Evolutionary conservation across 2,797 vertebrate genomes (phyloP).

Genomic region (Macrochelys suwanniensis): DNA sequence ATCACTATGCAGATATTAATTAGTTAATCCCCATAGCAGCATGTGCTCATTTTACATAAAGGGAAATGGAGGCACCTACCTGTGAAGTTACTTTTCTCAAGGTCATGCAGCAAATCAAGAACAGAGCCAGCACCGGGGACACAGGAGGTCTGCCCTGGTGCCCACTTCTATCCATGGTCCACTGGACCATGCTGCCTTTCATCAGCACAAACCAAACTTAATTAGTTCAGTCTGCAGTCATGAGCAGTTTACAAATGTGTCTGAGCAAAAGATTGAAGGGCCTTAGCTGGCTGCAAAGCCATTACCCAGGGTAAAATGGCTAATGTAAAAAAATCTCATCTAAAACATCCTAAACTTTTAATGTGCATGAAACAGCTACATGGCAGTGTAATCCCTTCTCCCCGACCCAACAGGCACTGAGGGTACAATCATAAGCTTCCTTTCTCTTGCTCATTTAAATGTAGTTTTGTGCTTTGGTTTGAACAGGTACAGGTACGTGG

Average conservation of each 20-base stretch:
- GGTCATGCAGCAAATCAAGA: background rate
- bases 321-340: slow-evolving; percentile 42
- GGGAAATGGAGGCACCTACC: background rate
- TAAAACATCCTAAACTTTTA: slow-evolving; percentile 62
- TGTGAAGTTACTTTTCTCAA: background rate
- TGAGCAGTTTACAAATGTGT: background rate
- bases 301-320: slow-evolving; percentile 61
- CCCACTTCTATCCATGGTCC: background rate
- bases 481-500: slow-evolving; percentile 66
- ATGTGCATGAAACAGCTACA: slow-evolving; percentile 15
- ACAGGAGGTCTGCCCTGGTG: background rate
- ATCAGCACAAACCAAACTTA: slow-evolving; percentile 23
- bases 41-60: background rate
- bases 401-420: background rate
- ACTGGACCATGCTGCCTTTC: background rate
- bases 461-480: slow-evolving; percentile 63
- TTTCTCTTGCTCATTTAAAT: slow-evolving; percentile 52
- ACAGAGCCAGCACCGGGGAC: background rate
- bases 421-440: slow-evolving; percentile 56
- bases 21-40: background rate
- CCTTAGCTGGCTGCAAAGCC: background rate
- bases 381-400: background rate
- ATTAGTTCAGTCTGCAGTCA: slow-evolving; percentile 5
- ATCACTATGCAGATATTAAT: background rate
- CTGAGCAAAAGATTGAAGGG: background rate